phyloP scores from a whole-genome alignment of 2,888 invertebrate species.

The Drosophila birchii region DNA sequence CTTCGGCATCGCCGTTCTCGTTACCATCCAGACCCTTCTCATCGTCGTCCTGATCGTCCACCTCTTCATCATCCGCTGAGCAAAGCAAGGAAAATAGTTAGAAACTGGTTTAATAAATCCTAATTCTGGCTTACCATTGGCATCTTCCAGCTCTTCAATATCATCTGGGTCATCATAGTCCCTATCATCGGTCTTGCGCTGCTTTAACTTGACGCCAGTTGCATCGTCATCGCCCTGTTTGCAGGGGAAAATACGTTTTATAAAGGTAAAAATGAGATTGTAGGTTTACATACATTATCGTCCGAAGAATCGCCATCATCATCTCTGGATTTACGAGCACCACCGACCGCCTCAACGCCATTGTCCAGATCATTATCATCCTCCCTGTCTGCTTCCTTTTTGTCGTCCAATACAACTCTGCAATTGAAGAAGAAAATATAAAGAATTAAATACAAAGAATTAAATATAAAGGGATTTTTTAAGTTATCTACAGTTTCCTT shows the following conservation, averaged over 20 bases:
- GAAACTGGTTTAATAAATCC: accelerated
- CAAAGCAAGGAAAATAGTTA: background rate
- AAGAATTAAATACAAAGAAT: background rate
- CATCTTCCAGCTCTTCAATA: conserved; percentile 86
- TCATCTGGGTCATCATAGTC: conserved; percentile 89
- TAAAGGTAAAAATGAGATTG: background rate
- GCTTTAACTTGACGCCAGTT: conserved; percentile 86
- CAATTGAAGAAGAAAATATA: no score
- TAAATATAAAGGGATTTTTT: background rate
- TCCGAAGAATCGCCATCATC: conserved; percentile 83
- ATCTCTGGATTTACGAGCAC: conserved; percentile 67
- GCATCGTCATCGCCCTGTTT: conserved; percentile 83
- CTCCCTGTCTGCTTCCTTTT: conserved; percentile 66
- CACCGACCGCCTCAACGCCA: conserved; percentile 68
- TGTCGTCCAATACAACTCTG: conserved; percentile 85
- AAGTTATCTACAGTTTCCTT: conserved; percentile 21
- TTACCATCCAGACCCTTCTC: conserved; percentile 81
- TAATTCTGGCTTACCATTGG: conserved; percentile 65
- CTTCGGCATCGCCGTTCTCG: conserved; percentile 60
- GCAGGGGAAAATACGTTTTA: conserved; percentile 32
- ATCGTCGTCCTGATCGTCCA: conserved; percentile 62
- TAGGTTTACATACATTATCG: conserved; percentile 72
- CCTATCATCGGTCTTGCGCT: conserved; percentile 87
- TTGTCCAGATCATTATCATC: conserved; percentile 83
- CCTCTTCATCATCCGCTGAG: conserved; percentile 65